Evolutionary conservation across 2,888 invertebrate genomes (phyloP).

Genomic region (Caenorhabditis wallacei): DNA sequence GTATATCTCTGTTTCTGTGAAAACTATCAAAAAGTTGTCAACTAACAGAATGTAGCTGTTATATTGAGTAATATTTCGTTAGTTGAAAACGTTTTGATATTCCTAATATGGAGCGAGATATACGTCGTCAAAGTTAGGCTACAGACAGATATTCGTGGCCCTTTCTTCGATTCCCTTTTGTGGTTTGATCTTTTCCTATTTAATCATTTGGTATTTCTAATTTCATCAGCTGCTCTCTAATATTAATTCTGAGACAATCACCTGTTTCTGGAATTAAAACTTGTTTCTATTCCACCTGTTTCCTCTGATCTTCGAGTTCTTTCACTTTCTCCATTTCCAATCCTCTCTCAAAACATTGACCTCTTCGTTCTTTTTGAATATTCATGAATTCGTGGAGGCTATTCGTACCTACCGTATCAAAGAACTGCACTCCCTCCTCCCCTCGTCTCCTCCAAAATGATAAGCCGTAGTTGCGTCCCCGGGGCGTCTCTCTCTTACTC

Average conservation of each 20-base stretch:
- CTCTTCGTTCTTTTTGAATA: slow-evolving; percentile 14
- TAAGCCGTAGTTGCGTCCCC: slow-evolving; percentile 28
- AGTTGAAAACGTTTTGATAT: no score
- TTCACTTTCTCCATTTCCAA: not conserved
- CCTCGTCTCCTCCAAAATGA: slow-evolving; percentile 15
- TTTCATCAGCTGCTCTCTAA: not conserved
- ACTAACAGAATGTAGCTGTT: no score
- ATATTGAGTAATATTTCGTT: no score
- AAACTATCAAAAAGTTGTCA: no score
- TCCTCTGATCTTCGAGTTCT: not conserved
- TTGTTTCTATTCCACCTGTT: not conserved
- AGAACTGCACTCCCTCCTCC: slow-evolving; percentile 35
- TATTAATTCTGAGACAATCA: not conserved
- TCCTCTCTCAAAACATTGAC: not conserved
- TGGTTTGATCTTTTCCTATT: not conserved
- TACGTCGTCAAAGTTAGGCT: no score
- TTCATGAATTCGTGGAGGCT: slow-evolving; percentile 13
- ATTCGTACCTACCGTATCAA: slow-evolving; percentile 44
- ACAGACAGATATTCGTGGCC: no score
- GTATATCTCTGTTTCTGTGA: no score
- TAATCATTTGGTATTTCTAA: not conserved
- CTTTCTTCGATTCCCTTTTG: not conserved
- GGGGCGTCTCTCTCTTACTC: not conserved
- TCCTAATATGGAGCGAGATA: no score
- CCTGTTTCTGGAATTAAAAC: not conserved